A percentile compares a stretch with the other conserved stretches of the same genome.
These are phyloP conservation scores for Steromphala cineraria DNA, from an alignment of 2,888 invertebrate species.

Conservation along the genomic window DNA sequence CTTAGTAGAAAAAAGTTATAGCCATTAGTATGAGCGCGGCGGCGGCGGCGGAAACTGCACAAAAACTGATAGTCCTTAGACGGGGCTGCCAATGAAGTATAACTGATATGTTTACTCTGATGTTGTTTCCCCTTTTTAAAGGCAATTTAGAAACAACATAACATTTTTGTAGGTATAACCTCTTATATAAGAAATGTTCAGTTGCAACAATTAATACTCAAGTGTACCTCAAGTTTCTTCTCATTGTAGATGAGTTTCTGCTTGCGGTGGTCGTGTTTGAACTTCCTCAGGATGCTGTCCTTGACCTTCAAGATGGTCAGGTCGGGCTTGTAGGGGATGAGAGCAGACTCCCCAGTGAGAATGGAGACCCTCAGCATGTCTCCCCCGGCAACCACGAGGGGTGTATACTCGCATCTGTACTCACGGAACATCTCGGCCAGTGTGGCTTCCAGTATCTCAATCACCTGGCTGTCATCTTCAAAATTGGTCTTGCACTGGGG, in stretches of 20 bases:
- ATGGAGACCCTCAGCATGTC: background rate
- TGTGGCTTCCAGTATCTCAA: background rate
- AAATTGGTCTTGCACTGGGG: background rate
- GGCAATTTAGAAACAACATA: too few relatives aligned
- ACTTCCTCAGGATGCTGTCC: background rate
- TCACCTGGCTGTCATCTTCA: background rate
- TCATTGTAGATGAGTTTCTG: background rate
- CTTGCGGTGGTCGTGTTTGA: background rate
- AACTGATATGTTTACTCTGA: too few relatives aligned
- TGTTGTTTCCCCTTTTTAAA: too few relatives aligned
- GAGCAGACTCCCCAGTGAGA: background rate
- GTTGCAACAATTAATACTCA: too few relatives aligned
- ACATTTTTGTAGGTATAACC: too few relatives aligned
- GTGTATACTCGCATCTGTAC: background rate
- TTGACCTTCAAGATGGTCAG: background rate
- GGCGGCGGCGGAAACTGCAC: too few relatives aligned
- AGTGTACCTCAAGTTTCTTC: background rate
- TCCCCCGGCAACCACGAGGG: background rate
- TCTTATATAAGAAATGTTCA: too few relatives aligned
- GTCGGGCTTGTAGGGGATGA: background rate
- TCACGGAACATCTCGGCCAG: background rate
- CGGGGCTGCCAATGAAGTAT: too few relatives aligned
- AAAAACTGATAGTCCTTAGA: too few relatives aligned
- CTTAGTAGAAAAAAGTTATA: too few relatives aligned
- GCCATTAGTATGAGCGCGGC: too few relatives aligned